These are phyloP conservation scores for Myiozetetes cayanensis DNA, from an alignment of 2,113 vertebrate species.

Conservation along the genomic window DNA sequence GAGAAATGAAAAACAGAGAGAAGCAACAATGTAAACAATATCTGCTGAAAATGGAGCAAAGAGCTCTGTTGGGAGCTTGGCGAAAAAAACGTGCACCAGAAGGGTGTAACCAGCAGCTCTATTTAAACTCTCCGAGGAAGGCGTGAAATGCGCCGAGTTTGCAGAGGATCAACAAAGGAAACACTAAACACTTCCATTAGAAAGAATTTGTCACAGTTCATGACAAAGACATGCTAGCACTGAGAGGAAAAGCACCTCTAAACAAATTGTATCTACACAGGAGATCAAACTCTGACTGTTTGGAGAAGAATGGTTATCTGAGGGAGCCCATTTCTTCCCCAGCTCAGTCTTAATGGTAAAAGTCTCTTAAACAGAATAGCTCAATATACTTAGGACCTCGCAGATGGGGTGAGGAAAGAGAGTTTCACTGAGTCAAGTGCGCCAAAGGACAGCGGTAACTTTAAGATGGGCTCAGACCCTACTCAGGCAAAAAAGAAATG, in stretches of 20 bases:
- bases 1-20: not conserved
- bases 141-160: rapidly evolving
- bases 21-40: not conserved
- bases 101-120: not conserved
- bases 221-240: not conserved
- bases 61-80: not conserved
- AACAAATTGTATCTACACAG: not conserved
- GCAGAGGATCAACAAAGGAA: not conserved
- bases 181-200: not conserved
- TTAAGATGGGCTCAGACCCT: not conserved
- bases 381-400: not conserved
- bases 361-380: not conserved
- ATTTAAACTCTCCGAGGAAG: not conserved
- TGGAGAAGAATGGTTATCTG: not conserved
- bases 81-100: not conserved
- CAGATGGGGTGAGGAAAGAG: not conserved
- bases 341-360: not conserved
- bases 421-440: not conserved
- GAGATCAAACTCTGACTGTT: not conserved
- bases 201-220: not conserved
- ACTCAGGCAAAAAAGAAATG: not conserved
- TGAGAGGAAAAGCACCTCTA: not conserved
- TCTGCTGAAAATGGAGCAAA: not conserved
- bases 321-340: not conserved
- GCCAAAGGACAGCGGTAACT: not conserved